Base-by-base conservation (phyloP, 2,888 invertebrate species). In the Punctoribates punctum region DNA sequence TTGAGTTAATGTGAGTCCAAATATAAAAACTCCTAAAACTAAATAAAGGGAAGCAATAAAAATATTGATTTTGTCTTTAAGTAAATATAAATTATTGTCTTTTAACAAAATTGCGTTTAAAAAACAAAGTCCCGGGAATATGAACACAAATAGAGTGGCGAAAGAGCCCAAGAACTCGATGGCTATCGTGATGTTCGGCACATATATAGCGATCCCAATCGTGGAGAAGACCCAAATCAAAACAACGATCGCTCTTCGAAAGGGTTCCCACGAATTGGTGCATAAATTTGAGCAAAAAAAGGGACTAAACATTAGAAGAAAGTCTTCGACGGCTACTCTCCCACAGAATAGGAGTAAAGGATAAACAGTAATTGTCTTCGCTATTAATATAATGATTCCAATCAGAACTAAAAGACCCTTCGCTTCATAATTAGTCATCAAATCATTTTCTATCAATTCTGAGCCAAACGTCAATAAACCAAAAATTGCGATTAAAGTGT, bases 261-360 rank as follows among this genome's bases (percentile, higher is more conserved):
- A 75, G 54, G 67, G 57, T 62, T 77, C 73, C 20, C 42, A 46
- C 42, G 3, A 29, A 46, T 51, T 5, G 25, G n/a, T 9, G 29
- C n/a, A 46, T 8, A n/a, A 15, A 60, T 51, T 34, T 54, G 46
- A 25, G 29, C 46, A 2, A 20, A 23, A 3, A 38, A 11, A 48
- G 27, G 46, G 38, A 73, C n/a, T 48, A 75, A 46, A 42, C 73
- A 23, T 70, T 70, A 15, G 34, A 57, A 62, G 81, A 3, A 83
- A 74, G 74, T 83, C 82, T 48, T 80, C 81, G 17, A 84, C 82
- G 0, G 83, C 82, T 48, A 83, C 82, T 76, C 82, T 84, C 34
- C 88, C 88, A 82, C 88, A 88, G 79, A 88, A 88, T 8, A 87
- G 82, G 27, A 88, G 83, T 42, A 89, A 86, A 0, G 88, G 88